These are phyloP conservation scores for Onychorhynchus coronatus DNA, from an alignment of 2,113 vertebrate genomes.

Conservation along the genomic window DNA sequence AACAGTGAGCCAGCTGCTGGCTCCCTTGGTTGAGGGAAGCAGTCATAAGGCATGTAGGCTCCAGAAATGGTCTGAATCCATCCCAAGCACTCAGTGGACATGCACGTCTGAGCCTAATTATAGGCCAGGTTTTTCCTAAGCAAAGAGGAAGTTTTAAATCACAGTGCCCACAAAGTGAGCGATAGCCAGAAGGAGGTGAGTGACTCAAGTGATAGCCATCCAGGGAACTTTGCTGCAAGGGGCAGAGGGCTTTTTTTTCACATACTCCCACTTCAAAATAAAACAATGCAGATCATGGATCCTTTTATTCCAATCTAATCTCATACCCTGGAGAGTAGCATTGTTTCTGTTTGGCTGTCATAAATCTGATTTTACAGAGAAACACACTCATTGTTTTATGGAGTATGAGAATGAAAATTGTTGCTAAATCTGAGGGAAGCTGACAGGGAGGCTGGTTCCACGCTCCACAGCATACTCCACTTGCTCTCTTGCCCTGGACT, in stretches of 20 bases:
- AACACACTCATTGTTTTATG: slow-evolving; percentile 29
- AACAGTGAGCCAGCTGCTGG: background rate
- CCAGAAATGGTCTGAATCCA: background rate
- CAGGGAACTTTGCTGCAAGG: background rate
- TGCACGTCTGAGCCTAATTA: background rate
- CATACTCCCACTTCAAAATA: background rate
- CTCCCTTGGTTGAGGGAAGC: background rate
- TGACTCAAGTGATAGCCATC: slow-evolving; percentile 23
- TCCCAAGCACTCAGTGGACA: background rate
- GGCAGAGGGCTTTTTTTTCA: background rate
- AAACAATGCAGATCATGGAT: slow-evolving; percentile 27
- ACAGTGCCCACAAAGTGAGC: background rate
- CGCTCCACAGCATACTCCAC: background rate
- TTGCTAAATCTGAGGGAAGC: slow-evolving; percentile 42
- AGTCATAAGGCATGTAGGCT: background rate
- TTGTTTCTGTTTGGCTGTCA: slow-evolving; percentile 44
- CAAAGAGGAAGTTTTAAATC: slow-evolving; percentile 58
- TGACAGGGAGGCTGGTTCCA: background rate
- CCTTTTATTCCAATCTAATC: slow-evolving; percentile 40
- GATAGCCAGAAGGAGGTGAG: background rate
- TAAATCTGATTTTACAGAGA: slow-evolving; percentile 51
- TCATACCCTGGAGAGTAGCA: slow-evolving; percentile 10
- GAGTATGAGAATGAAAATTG: slow-evolving; percentile 36
- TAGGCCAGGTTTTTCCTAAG: slow-evolving; percentile 10
- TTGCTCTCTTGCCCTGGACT: background rate